Conservation (phyloP, 2,888 invertebrate species). For the Daptonema setosum region DNA sequence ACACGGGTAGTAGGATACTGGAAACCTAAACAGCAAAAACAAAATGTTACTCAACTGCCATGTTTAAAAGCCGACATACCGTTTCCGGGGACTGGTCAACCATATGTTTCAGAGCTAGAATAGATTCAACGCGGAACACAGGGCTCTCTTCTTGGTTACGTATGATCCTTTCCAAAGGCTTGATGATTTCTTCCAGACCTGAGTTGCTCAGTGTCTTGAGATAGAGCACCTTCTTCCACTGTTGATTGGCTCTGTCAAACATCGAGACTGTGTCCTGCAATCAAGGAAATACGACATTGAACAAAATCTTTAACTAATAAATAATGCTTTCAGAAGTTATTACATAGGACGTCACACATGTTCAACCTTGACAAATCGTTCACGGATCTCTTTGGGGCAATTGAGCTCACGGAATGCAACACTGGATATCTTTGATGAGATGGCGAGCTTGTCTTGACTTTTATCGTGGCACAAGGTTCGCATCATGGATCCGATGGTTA, state of each 20-base stretch:
- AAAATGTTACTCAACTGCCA: no score
- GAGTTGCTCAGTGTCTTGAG: constrained; percentile 23
- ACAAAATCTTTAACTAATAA: no score
- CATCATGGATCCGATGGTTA: constrained; percentile 9
- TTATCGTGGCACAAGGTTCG: constrained; percentile 6
- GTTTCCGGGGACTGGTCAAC: constrained; percentile 11
- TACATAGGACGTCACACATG: no score
- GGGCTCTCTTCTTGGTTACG: constrained; percentile 9
- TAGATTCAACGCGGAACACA: constrained; percentile 15
- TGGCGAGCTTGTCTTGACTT: constrained; percentile 9
- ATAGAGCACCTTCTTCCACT: constrained; percentile 18
- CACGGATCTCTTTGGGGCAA: constrained; percentile 5
- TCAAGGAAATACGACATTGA: no score
- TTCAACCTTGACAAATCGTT: constrained; percentile 4
- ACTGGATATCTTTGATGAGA: constrained; percentile 15
- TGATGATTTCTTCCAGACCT: constrained; percentile 17
- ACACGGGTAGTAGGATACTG: constrained; percentile 19
- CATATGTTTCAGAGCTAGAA: constrained; percentile 18
- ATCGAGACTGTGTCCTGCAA: no score
- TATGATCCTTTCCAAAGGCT: constrained; percentile 21
- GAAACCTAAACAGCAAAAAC: no score
- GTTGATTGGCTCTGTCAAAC: neutral
- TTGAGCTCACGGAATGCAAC: constrained; percentile 8
- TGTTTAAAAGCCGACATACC: no score
- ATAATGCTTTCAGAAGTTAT: no score